Evolutionary conservation across 2,888 invertebrate species (phyloP).

Genomic region (Zelleria hepariella): DNA sequence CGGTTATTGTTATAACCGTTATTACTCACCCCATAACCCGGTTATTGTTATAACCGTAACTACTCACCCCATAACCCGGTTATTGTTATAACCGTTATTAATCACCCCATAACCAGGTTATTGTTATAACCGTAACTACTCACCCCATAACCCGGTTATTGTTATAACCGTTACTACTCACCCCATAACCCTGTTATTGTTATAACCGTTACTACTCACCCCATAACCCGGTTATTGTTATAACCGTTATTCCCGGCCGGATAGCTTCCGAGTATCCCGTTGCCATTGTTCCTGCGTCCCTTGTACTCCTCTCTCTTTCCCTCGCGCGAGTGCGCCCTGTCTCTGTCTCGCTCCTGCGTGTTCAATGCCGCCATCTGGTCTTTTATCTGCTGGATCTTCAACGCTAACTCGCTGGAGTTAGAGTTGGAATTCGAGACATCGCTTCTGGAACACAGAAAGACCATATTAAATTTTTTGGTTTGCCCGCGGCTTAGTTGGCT

Average conservation of each 20-base stretch:
- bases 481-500: too few relatives aligned
- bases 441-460: too few relatives aligned
- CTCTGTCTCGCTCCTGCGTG: constrained; percentile 11
- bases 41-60: too few relatives aligned
- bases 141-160: constrained; percentile 30
- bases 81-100: too few relatives aligned
- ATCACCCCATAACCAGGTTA: constrained; percentile 31
- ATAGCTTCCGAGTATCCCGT: constrained; percentile 45
- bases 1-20: too few relatives aligned
- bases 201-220: constrained; percentile 24
- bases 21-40: too few relatives aligned
- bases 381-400: constrained; percentile 51
- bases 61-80: too few relatives aligned
- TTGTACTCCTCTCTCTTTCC: constrained; percentile 2
- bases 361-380: constrained; percentile 42
- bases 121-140: constrained; percentile 18
- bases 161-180: constrained; percentile 20
- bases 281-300: constrained; percentile 36
- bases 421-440: constrained; percentile 7
- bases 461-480: too few relatives aligned
- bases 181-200: constrained; percentile 27
- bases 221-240: constrained; percentile 24
- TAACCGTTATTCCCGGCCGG: constrained; percentile 23
- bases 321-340: background rate
- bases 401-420: constrained; percentile 34